A percentile compares a stretch with the other conserved stretches of the same genome.
Evolutionary conservation across 2,888 invertebrate species (phyloP).

Genomic region (Nephrotoma flavescens): DNA sequence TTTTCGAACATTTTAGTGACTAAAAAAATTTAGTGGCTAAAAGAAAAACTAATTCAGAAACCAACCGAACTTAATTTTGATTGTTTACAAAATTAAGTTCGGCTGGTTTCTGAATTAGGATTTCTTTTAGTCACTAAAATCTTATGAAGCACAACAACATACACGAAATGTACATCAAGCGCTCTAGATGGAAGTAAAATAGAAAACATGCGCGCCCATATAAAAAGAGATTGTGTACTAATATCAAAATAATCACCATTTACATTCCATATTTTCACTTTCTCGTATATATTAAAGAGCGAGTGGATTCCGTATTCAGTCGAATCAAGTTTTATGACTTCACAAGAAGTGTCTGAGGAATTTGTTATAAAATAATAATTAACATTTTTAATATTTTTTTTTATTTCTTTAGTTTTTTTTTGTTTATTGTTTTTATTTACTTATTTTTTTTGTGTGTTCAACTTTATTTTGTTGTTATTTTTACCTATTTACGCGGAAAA

Average conservation of each 20-base stretch:
- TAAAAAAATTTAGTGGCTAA: no score
- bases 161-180: no score
- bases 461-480: background rate
- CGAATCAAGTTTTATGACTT: constrained; percentile 3
- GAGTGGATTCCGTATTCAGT: constrained; percentile 4
- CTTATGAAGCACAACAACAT: no score
- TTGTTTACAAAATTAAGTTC: no score
- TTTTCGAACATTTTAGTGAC: no score
- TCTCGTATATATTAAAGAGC: background rate
- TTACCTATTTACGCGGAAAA: background rate
- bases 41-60: no score
- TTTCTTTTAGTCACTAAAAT: no score
- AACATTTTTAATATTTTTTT: background rate
- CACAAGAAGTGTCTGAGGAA: background rate
- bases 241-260: background rate
- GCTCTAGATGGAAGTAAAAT: no score
- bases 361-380: background rate
- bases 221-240: background rate
- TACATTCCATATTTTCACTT: background rate
- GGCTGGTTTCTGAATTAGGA: no score
- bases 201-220: background rate
- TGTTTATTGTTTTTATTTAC: constrained; percentile 1
- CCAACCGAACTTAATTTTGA: no score
- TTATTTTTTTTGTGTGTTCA: background rate
- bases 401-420: background rate